Evolutionary conservation across 2,888 invertebrate genomes (phyloP), one percentile per base, ranked within the genome.

Genomic region (Sphaerophoria taeniata): DNA sequence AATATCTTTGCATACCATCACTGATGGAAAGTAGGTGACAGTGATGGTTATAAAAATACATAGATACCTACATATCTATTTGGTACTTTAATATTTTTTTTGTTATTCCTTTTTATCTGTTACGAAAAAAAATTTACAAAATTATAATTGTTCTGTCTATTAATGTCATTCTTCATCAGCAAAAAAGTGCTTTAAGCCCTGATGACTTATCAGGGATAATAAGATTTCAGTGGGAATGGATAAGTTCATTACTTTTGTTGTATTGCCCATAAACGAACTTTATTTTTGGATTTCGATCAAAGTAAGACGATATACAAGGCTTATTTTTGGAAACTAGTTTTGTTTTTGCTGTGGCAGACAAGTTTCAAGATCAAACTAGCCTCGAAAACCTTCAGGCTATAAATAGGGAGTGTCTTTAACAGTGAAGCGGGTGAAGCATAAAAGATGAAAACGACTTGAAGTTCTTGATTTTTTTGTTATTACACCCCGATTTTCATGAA

Each of bases 221-320:
- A 34, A 49, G 65, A 16, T 49, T 14, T 65, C 34, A 65, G 34
- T 65, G 16, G 11, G 34, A 65, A 49, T 65, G 49, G 49, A 65
- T 49, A 49, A 49, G 34, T 49, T 47, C 49, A 65, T 65, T 65
- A 65, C 65, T 11, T 49, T 65, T 65, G 65, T 65, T 65, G 58
- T 11, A 39, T 58, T 3, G 58, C 11, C 58, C 58, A 58, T 58
- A 16, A 39, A 58, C 9, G 11, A 58, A 58, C 14, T 58, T 58
- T 39, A 58, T 11, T 58, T 16, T 16, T 11, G 39, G 36, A 24
- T 58, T 58, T 0, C 34, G 58, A 58, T 58, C 36, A 39, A 3
- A 58, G 4, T 39, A 9, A 16, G 36, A 34, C 34, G 36, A 56
- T 14, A 49, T 51, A 11, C 3, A 6, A 58, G 58, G 11, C 16